These are phyloP conservation scores for Meiosimyza platycephala DNA, from an alignment of 2,888 invertebrate genomes.

Conservation along the genomic window DNA sequence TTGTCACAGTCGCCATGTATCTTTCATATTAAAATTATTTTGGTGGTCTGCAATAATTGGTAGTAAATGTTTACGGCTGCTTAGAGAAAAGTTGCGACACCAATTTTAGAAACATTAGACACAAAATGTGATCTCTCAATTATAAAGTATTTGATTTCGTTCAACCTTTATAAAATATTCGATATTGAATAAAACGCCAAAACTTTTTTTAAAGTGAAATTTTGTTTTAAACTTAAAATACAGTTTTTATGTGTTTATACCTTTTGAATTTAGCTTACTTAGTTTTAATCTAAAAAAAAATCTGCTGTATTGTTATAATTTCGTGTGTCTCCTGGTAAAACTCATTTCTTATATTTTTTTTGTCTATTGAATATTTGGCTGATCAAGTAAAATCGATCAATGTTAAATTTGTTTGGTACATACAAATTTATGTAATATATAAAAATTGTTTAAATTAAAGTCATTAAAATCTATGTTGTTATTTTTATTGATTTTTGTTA, in stretches of 20 bases:
- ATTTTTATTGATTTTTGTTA: conserved; percentile 9
- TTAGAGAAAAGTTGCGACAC: too few species aligned
- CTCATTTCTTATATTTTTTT: conserved; percentile 25
- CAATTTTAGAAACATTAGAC: too few species aligned
- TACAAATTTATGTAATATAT: conserved; percentile 32
- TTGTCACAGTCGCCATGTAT: too few species aligned
- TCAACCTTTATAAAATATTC: not conserved
- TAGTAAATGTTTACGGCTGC: too few species aligned
- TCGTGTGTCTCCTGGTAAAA: conserved; percentile 21
- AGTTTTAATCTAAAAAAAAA: not conserved
- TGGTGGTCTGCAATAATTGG: too few species aligned
- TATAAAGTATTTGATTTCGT: not conserved
- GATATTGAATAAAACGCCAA: not conserved
- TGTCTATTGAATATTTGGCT: conserved; percentile 18
- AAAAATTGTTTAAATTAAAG: conserved; percentile 24
- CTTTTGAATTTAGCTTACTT: conserved; percentile 16
- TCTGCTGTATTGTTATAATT: too few species aligned
- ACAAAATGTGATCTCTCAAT: not conserved
- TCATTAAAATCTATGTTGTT: conserved; percentile 23
- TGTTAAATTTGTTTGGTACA: not conserved
- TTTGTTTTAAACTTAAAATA: not conserved
- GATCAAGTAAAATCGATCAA: conserved; percentile 8
- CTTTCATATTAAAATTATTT: too few species aligned
- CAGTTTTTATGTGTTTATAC: too few species aligned
- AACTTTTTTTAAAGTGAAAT: conserved; percentile 7